Evolutionary conservation across 1,140 invertebrate genomes (phyloP), one percentile per base, ranked within the genome.

Genomic region (Aricia agestis): DNA sequence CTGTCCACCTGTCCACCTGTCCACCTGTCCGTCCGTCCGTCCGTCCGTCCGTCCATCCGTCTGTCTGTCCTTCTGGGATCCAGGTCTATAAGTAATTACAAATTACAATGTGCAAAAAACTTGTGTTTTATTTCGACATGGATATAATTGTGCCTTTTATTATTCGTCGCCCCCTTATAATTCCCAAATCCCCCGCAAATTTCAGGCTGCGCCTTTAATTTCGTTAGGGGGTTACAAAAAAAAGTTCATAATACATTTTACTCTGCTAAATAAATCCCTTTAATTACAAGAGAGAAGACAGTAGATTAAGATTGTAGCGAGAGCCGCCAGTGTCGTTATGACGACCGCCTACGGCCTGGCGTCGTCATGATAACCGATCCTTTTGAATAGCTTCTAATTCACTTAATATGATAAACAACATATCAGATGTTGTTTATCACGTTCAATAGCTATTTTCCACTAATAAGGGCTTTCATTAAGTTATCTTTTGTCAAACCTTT

Each of bases 271-370:
- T 52, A 52, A 36, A 36, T 36, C 36, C 6, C 36, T 0, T 36
- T 36, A 18, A 63, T 19, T 63, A 19, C 17, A 17, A 63, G 59
- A 18, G 59, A 63, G 59, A 9, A 18, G 59, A 2, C 17, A 19
- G 18, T 7, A 63, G 59, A 63, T 63, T 17, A 5, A 11, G 18
- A 10, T 63, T 25, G 59, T 17, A 13, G 45, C 11, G 45, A 4
- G 77, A 78, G 79, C 76, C 78, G 75, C 78, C 72, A 75, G 72
- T 76, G 81, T 86, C 78, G 85, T 76, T 84, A 87, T 87, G 83
- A 77, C 78, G 79, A 86, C 83, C 84, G 83, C 78, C 84, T 78
- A 76, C 73, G 76, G 78, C 76, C 83, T 77, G 74, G 68, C 76
- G 84, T 80, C 86, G 86, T 84, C 86, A 79, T 81, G 61, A 81